A percentile compares a stretch with the other conserved stretches of the same genome.
These are phyloP conservation scores for Brenthis hecate DNA, from an alignment of 2,888 invertebrate species.

Conservation along the genomic window DNA sequence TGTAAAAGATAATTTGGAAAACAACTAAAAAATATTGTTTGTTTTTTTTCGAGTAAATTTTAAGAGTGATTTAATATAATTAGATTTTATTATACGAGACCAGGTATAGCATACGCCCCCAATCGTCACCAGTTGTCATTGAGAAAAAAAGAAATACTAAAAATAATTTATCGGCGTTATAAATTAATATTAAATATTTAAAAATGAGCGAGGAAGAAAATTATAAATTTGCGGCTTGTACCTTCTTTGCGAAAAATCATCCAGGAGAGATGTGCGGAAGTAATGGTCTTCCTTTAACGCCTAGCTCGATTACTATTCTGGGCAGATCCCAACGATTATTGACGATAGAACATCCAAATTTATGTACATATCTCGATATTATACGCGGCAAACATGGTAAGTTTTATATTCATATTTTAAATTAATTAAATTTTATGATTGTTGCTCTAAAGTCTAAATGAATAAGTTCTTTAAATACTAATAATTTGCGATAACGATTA, in stretches of 20 bases:
- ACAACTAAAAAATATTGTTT: too few relatives aligned
- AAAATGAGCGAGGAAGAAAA: slow-evolving; percentile 42
- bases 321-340: slow-evolving; percentile 93
- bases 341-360: slow-evolving; percentile 88
- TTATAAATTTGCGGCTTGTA: slow-evolving; percentile 89
- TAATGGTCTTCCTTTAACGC: slow-evolving; percentile 97
- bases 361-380: slow-evolving; percentile 95
- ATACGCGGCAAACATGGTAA: slow-evolving; percentile 96
- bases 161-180: slow-evolving; percentile 10
- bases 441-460: not conserved
- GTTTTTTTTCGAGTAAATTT: too few relatives aligned
- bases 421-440: not conserved
- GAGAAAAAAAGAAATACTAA: not conserved
- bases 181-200: slow-evolving; percentile 12
- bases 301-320: slow-evolving; percentile 96
- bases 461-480: not conserved
- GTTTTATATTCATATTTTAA: not conserved
- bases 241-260: slow-evolving; percentile 95
- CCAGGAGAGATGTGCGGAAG: slow-evolving; percentile 96
- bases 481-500: not conserved
- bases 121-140: not conserved
- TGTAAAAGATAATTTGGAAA: too few relatives aligned
- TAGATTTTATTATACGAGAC: not conserved
- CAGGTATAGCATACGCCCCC: not conserved
- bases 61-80: too few relatives aligned